phyloP scores from a whole-genome alignment of 2,113 vertebrate species.

The Atractosteus spatula region DNA sequence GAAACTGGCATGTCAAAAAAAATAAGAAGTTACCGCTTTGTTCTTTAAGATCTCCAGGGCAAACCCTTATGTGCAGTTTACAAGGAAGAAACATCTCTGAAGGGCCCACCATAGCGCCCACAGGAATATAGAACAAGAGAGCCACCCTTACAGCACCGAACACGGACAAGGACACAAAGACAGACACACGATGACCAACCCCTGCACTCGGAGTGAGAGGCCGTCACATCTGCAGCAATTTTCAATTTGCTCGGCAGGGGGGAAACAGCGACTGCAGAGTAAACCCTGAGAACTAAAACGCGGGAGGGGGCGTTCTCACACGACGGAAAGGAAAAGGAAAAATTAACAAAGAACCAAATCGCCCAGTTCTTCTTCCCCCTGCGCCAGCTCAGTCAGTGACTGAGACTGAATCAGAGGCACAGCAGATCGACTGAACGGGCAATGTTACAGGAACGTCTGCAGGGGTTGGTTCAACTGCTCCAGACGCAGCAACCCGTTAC shows the following conservation, averaged over 20 bases:
- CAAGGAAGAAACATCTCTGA: no score
- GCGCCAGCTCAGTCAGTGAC: constrained; percentile 52
- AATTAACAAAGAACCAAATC: constrained; percentile 19
- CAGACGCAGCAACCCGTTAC: constrained; percentile 28
- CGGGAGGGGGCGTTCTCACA: constrained; percentile 40
- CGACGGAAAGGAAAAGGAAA: constrained; percentile 8
- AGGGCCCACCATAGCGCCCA: no score
- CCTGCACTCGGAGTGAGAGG: constrained; percentile 33
- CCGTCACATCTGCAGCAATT: constrained; percentile 44
- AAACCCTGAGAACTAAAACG: constrained; percentile 46
- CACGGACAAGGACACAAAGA: constrained; percentile 22
- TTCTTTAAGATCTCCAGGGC: no score
- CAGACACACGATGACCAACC: constrained; percentile 14
- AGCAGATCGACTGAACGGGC: constrained; percentile 55
- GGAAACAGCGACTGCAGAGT: constrained; percentile 36
- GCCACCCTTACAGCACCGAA: constrained; percentile 1
- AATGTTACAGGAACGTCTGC: constrained; percentile 47
- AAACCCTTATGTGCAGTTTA: no score
- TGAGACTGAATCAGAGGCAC: constrained; percentile 32
- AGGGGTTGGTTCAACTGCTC: constrained; percentile 32
- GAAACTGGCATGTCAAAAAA: no score
- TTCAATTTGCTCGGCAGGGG: constrained; percentile 19
- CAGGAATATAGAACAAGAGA: no score
- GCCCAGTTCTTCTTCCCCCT: constrained; percentile 40
- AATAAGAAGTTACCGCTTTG: no score